phyloP scores from a whole-genome alignment of 2,888 invertebrate species.

The Thera obeliscata region DNA sequence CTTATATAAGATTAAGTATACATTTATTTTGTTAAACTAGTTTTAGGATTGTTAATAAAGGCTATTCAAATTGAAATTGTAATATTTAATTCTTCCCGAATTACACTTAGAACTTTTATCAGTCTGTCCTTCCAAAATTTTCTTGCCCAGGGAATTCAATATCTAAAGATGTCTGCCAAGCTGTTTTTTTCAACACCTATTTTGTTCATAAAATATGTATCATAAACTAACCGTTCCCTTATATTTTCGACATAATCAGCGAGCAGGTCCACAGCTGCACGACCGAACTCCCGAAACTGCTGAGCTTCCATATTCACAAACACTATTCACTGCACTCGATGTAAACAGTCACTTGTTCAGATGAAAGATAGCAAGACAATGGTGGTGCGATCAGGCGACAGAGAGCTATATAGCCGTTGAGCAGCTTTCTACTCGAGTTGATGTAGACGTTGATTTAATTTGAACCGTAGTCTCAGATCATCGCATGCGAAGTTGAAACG shows the following conservation, averaged over 20 bases:
- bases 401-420: slow-evolving; percentile 72
- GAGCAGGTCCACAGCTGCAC: slow-evolving; percentile 94
- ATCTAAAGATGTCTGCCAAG: too few relatives aligned
- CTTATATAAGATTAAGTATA: too few relatives aligned
- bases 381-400: slow-evolving; percentile 57
- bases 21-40: too few relatives aligned
- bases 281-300: slow-evolving; percentile 92
- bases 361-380: slow-evolving; percentile 73
- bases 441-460: slow-evolving; percentile 19
- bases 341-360: slow-evolving; percentile 39
- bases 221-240: slow-evolving; percentile 86
- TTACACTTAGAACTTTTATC: too few relatives aligned
- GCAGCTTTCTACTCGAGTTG: slow-evolving; percentile 70
- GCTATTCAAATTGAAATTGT: too few relatives aligned
- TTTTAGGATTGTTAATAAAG: too few relatives aligned
- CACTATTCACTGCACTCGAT: slow-evolving; percentile 41
- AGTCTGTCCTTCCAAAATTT: too few relatives aligned
- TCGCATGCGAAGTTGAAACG: background rate
- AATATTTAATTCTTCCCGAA: too few relatives aligned
- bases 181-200: too few relatives aligned
- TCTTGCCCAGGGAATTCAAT: too few relatives aligned
- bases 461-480: slow-evolving; percentile 7
- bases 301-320: slow-evolving; percentile 87
- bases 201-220: background rate
- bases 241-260: slow-evolving; percentile 95